phyloP scores from a whole-genome alignment of 2,888 invertebrate genomes.

The Amphipoea oculea region DNA sequence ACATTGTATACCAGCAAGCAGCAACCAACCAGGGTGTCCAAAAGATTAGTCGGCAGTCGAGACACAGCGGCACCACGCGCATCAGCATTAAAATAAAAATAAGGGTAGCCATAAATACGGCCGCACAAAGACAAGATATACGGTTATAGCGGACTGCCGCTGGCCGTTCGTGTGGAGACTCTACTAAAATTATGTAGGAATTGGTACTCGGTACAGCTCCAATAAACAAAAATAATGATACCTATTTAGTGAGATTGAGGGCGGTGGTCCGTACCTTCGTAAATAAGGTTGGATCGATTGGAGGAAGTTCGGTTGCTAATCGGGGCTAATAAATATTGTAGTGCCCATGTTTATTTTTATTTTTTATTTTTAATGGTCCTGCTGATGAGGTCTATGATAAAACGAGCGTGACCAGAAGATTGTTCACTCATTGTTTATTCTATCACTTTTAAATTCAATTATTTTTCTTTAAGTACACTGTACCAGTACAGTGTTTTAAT shows the following conservation, averaged over 20 bases:
- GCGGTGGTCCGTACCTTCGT: conserved; percentile 38
- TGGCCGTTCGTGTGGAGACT: conserved; percentile 77
- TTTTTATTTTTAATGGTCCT: too few relatives aligned
- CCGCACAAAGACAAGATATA: conserved; percentile 89
- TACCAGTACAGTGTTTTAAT: too few relatives aligned
- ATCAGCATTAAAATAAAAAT: conserved; percentile 91
- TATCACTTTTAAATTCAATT: too few relatives aligned
- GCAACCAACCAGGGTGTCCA: conserved; percentile 72
- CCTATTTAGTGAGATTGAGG: conserved; percentile 63
- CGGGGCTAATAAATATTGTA: conserved; percentile 17
- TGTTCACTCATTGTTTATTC: neutral
- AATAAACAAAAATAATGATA: conserved; percentile 70
- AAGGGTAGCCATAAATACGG: conserved; percentile 88
- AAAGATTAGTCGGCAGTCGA: conserved; percentile 82
- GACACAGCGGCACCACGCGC: conserved; percentile 88
- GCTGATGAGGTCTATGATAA: too few relatives aligned
- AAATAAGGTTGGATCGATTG: conserved; percentile 46
- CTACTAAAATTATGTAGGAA: conserved; percentile 70
- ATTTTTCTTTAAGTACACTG: too few relatives aligned
- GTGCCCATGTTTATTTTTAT: too few relatives aligned
- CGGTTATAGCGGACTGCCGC: conserved; percentile 85
- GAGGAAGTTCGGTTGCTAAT: conserved; percentile 27
- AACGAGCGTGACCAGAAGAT: neutral
- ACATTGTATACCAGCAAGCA: conserved; percentile 29
- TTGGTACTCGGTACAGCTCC: conserved; percentile 64